These are phyloP conservation scores for Gobio occitaniae DNA, from an alignment of 2,797 vertebrate species.

Conservation along the genomic window DNA sequence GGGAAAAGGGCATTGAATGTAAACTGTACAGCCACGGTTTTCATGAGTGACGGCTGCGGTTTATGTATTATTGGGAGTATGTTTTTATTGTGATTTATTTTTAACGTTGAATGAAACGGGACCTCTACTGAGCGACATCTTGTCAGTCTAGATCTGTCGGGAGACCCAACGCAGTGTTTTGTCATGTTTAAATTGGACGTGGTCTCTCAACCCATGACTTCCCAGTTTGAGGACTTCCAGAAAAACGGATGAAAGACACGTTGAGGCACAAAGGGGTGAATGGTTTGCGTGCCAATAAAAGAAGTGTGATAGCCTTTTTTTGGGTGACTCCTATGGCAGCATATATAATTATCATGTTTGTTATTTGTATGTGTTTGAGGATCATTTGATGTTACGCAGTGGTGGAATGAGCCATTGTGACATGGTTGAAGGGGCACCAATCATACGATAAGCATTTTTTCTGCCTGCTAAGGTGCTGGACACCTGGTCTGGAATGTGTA, in stretches of 20 bases:
- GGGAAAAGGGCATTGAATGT: conserved; percentile 12
- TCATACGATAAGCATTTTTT: not conserved
- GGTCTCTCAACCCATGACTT: no score
- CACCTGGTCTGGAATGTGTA: conserved; percentile 42
- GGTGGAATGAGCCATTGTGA: not conserved
- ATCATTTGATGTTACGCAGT: not conserved
- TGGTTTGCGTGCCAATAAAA: not conserved
- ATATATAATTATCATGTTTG: not conserved
- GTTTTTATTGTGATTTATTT: not conserved
- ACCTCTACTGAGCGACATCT: not conserved
- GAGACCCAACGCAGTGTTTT: not conserved
- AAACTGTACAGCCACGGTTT: not conserved
- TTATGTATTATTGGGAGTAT: not conserved
- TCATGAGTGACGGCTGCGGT: not conserved
- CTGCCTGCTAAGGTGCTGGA: conserved; percentile 51
- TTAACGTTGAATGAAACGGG: not conserved
- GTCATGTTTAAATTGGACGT: not conserved
- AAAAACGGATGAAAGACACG: not conserved
- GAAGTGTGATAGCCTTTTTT: not conserved
- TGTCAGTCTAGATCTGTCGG: not conserved
- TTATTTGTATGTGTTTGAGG: conserved; percentile 21
- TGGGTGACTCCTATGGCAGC: not conserved
- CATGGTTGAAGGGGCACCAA: not conserved
- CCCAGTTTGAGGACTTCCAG: not conserved
- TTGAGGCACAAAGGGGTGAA: not conserved